These are phyloP conservation scores for Rhynchonycteris naso DNA, from an alignment of 2,797 vertebrate genomes.

Conservation along the genomic window DNA sequence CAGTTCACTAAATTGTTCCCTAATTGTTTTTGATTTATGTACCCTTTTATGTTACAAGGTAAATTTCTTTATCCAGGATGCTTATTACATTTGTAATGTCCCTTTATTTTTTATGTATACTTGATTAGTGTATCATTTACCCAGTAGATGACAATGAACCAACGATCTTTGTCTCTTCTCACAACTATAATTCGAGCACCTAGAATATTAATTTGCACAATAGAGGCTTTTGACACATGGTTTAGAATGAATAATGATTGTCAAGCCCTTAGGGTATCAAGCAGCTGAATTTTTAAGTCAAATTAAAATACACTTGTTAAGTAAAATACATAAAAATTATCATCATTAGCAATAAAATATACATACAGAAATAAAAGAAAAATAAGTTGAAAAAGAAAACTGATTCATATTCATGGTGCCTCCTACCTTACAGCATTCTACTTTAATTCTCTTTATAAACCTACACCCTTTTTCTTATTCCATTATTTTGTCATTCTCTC, in stretches of 20 bases:
- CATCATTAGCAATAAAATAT: not conserved
- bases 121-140: not conserved
- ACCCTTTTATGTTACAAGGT: not conserved
- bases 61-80: not conserved
- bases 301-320: not conserved
- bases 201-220: not conserved
- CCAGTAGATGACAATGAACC: not conserved
- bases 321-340: not conserved
- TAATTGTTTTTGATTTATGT: not conserved
- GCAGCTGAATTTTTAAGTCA: not conserved
- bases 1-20: not conserved
- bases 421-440: not conserved
- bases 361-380: not conserved
- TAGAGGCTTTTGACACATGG: not conserved
- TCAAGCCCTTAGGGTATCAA: not conserved
- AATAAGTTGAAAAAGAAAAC: not conserved
- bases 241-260: not conserved
- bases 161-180: not conserved
- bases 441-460: not conserved
- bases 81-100: not conserved
- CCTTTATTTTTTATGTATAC: not conserved
- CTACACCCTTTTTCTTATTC: not conserved
- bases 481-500: not conserved
- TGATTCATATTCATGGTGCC: not conserved
- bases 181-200: not conserved